A percentile compares a stretch with the other conserved stretches of the same genome.
These are phyloP conservation scores for Bellardia bayeri DNA, from an alignment of 2,888 invertebrate genomes.

Conservation along the genomic window DNA sequence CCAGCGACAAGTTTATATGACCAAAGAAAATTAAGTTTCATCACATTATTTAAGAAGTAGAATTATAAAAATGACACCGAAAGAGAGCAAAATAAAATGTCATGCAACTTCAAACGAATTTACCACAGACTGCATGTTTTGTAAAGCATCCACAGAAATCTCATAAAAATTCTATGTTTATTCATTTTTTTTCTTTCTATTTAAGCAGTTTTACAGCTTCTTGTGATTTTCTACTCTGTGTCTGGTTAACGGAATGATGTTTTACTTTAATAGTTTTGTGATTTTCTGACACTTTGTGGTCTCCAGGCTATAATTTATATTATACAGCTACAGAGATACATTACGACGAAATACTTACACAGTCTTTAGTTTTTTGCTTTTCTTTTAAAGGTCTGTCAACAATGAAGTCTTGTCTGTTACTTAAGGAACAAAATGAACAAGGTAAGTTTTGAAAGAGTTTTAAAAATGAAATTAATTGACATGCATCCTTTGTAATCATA, in stretches of 20 bases:
- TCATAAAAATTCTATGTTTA: constrained; percentile 45
- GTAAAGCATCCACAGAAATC: constrained; percentile 26
- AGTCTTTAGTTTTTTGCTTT: not conserved
- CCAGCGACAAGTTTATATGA: constrained; percentile 49
- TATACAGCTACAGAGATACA: constrained; percentile 1
- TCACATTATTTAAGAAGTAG: constrained; percentile 27
- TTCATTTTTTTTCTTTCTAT: not conserved
- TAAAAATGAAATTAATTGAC: constrained; percentile 42
- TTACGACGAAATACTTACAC: not conserved
- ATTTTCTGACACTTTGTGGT: constrained; percentile 74
- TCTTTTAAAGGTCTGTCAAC: not conserved
- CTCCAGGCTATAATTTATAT: constrained; percentile 41
- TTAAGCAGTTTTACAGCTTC: not conserved
- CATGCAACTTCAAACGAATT: constrained; percentile 27
- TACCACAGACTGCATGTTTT: constrained; percentile 30
- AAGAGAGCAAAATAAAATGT: constrained; percentile 26
- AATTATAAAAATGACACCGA: constrained; percentile 52
- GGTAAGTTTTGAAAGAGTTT: constrained; percentile 29
- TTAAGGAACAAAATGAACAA: not conserved
- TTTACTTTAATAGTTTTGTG: constrained; percentile 71
- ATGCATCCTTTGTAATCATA: not conserved
- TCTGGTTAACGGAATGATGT: constrained; percentile 12
- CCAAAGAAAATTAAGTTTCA: constrained; percentile 63
- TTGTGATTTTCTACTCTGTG: not conserved
- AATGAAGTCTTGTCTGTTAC: not conserved